Percentiles rank a stretch among this genome's conserved stretches.
Conservation (phyloP, 2,113 vertebrate genomes). For the Hypomesus transpacificus region DNA sequence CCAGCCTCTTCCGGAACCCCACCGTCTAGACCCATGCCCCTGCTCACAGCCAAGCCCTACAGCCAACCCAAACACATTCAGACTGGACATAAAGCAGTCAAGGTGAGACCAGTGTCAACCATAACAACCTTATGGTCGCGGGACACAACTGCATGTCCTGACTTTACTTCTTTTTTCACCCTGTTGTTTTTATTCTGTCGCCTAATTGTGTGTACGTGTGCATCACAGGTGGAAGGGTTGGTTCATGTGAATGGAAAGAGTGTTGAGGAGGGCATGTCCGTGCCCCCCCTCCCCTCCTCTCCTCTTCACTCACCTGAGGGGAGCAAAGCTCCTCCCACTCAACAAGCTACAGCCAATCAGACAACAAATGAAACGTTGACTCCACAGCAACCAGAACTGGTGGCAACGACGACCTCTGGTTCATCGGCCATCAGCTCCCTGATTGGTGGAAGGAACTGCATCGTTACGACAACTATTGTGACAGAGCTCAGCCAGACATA, state of each 20-base stretch:
- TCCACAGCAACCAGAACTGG: slow-evolving; percentile 21
- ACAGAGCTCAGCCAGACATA: slow-evolving; percentile 68
- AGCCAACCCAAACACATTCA: slow-evolving; percentile 80
- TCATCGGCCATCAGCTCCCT: slow-evolving; percentile 58
- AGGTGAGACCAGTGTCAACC: slow-evolving; percentile 69
- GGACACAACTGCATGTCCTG: too few species aligned
- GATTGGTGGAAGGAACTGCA: slow-evolving; percentile 60
- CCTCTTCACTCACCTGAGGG: slow-evolving; percentile 19
- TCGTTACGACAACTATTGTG: slow-evolving; percentile 71
- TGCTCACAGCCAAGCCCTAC: slow-evolving; percentile 93
- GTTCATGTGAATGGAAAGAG: slow-evolving; percentile 80
- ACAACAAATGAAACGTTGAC: slow-evolving; percentile 19
- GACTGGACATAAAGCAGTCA: slow-evolving; percentile 81
- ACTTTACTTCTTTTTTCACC: background rate
- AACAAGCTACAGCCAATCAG: slow-evolving; percentile 19
- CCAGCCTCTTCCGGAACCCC: slow-evolving; percentile 56
- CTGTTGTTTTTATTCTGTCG: background rate
- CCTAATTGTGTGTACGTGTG: slow-evolving; percentile 13
- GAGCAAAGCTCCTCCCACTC: slow-evolving; percentile 16
- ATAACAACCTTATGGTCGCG: too few species aligned
- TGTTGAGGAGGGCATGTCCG: slow-evolving; percentile 44
- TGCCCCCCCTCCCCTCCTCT: slow-evolving; percentile 28
- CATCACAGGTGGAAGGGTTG: slow-evolving; percentile 81
- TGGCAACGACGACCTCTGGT: slow-evolving; percentile 20
- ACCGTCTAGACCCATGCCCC: slow-evolving; percentile 82